Conservation (phyloP, 2,113 vertebrate species). For the Thryonomys swinderianus region DNA sequence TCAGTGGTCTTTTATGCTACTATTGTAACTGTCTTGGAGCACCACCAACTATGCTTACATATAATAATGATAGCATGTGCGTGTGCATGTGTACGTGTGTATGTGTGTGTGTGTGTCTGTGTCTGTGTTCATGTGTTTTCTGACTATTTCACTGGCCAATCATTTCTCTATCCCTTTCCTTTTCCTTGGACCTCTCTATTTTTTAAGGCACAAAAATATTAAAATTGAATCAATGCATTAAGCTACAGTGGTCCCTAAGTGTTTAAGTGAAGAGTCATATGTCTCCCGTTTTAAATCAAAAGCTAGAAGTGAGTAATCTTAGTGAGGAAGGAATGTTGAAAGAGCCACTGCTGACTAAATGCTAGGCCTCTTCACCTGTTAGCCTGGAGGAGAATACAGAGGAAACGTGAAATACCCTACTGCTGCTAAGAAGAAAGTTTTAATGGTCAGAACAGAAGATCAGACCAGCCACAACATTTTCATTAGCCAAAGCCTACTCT, state of each 20-base stretch:
- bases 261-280: not conserved
- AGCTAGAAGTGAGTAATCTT: not conserved
- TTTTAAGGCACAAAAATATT: not conserved
- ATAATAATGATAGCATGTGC: no score
- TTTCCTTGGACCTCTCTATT: not conserved
- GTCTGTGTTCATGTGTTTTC: no score
- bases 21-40: not conserved
- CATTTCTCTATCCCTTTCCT: not conserved
- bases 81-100: not conserved
- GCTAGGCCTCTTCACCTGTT: not conserved
- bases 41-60: not conserved
- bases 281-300: not conserved
- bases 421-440: not conserved
- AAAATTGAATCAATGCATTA: not conserved
- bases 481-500: not conserved
- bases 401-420: not conserved
- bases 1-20: not conserved
- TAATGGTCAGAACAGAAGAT: not conserved
- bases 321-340: not conserved
- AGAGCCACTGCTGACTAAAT: no score
- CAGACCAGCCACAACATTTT: not conserved
- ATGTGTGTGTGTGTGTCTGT: no score
- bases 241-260: not conserved
- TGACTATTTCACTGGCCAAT: not conserved
- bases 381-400: not conserved